Evolutionary conservation across 2,888 invertebrate genomes (phyloP), one percentile per base, ranked within the genome.

Genomic region (Cyaniris semiargus): DNA sequence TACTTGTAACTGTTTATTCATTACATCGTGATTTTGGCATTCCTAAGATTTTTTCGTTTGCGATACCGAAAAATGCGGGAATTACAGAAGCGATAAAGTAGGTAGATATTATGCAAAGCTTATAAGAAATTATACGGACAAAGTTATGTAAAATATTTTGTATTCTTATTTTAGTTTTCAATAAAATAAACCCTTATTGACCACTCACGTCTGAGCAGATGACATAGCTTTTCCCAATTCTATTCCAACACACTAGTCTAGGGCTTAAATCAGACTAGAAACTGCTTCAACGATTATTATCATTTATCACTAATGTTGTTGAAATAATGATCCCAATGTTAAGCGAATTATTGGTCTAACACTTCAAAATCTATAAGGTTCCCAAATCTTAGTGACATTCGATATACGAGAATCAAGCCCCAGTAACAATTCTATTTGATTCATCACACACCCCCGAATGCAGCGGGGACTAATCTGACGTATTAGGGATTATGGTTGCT

Each of bases 401-500:
- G 3, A 18, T 3, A 53, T 18, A 53, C 53, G 0, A 53, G 53
- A 53, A 53, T 53, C 18, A 18, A 0, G 5, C 53, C 53, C 53
- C 53, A 53, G 53, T 18, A 53, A 18, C 3, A 31, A 66, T 66
- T 60, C 10, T 10, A 60, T 60, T 60, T 13, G 23, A 60, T 66
- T 66, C 66, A 66, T 66, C 66, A 66, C 13, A 2, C 66, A 60
- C 21, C 23, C 27, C 66, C 15, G 27, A 66, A 66, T 66, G 27
- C 66, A 66, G 27, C 27, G 66, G 18, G 1, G 1, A 27, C 27
- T 66, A 66, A 66, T 66, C 66, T 66, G 66, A 66, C 5, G 66
- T 21, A 66, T 66, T 66, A 66, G 27, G 66, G 27, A 66, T 66
- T 66, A 66, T 18, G 27, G 66, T 27, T 23, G 66, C 66, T 27